These are phyloP conservation scores for Cinara cedri DNA, from an alignment of 2,888 invertebrate species.

Conservation along the genomic window DNA sequence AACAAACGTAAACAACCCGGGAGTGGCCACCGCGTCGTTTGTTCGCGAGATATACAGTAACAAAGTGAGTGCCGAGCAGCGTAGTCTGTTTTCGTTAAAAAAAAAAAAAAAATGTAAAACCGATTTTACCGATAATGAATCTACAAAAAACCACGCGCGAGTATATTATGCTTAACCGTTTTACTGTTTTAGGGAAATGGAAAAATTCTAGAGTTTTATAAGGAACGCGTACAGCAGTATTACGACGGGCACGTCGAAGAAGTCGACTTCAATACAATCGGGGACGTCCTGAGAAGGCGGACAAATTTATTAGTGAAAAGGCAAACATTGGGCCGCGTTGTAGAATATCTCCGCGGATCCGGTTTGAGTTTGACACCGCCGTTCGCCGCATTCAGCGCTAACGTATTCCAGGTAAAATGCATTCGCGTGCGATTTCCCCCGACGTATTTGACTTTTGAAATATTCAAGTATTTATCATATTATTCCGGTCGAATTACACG, in stretches of 20 bases:
- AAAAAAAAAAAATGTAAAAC: too few relatives aligned
- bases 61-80: conserved; percentile 66
- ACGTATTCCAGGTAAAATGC: conserved; percentile 78
- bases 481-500: too few relatives aligned
- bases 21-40: conserved; percentile 80
- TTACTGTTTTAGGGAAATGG: conserved; percentile 70
- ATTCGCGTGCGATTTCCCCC: too few relatives aligned
- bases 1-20: conserved; percentile 69
- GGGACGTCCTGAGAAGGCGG: conserved; percentile 79
- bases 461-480: too few relatives aligned
- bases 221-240: conserved; percentile 84
- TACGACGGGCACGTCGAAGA: conserved; percentile 88
- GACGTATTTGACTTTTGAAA: too few relatives aligned
- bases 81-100: too few relatives aligned
- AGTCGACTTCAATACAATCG: conserved; percentile 80
- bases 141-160: too few relatives aligned
- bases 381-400: conserved; percentile 79
- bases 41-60: conserved; percentile 84
- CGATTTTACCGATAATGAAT: too few relatives aligned
- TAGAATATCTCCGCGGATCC: conserved; percentile 77
- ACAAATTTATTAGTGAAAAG: conserved; percentile 81
- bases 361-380: conserved; percentile 77
- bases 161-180: too few relatives aligned
- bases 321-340: conserved; percentile 77
- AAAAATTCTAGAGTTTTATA: conserved; percentile 83